Conservation (phyloP, 2,113 vertebrate species). For the Centropus bengalensis region DNA sequence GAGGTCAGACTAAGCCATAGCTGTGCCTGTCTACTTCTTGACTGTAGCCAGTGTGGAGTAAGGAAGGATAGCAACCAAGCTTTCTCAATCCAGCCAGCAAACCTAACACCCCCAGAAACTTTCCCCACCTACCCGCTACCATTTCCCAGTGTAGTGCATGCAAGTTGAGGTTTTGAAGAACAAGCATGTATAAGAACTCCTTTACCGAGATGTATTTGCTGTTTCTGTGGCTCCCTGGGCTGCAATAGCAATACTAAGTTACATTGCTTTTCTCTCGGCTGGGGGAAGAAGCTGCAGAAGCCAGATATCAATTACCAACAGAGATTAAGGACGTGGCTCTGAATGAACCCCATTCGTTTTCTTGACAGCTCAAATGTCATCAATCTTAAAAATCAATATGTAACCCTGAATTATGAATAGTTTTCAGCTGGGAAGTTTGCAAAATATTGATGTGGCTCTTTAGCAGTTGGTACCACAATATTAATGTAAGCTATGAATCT, state of each 20-base stretch:
- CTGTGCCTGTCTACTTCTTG: background rate
- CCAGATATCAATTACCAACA: background rate
- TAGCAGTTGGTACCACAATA: background rate
- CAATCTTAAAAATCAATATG: constrained; percentile 36
- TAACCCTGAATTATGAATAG: constrained; percentile 33
- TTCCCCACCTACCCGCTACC: background rate
- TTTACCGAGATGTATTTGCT: background rate
- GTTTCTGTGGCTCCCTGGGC: background rate
- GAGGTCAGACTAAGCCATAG: background rate
- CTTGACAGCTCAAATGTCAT: constrained; percentile 17
- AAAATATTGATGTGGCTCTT: constrained; percentile 16
- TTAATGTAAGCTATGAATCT: constrained; percentile 21
- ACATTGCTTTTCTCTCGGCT: background rate
- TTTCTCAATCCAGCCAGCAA: background rate
- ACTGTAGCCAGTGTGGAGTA: background rate
- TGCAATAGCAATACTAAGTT: background rate
- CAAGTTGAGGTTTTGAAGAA: background rate
- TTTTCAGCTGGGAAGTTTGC: constrained; percentile 24
- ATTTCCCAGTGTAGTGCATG: background rate
- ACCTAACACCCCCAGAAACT: background rate
- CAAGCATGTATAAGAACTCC: background rate
- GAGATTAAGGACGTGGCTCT: background rate
- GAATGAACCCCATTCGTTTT: constrained; percentile 48
- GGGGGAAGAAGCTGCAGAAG: background rate
- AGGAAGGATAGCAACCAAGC: background rate